A percentile compares a stretch with the other conserved stretches of the same genome.
Evolutionary conservation across 2,888 invertebrate species (phyloP).

Genomic region (Eupithecia exiguata): DNA sequence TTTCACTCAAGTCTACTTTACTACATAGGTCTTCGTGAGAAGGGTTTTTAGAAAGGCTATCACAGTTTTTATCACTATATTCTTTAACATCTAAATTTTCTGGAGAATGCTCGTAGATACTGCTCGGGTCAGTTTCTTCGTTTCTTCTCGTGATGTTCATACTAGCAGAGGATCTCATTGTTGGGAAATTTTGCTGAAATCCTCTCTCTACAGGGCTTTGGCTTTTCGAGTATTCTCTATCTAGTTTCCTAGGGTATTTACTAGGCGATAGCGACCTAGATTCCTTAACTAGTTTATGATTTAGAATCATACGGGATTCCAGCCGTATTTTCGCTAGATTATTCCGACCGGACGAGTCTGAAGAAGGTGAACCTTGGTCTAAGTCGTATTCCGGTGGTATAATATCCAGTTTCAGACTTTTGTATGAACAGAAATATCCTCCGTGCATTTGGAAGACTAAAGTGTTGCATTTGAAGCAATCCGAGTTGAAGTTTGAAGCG

Average conservation of each 20-base stretch:
- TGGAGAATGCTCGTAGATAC: constrained; percentile 77
- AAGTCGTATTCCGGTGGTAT: constrained; percentile 76
- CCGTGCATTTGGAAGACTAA: constrained; percentile 94
- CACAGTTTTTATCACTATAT: constrained; percentile 64
- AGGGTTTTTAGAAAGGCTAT: constrained; percentile 58
- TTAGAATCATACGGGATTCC: constrained; percentile 65
- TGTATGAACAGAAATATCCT: constrained; percentile 90
- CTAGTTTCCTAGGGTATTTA: constrained; percentile 61
- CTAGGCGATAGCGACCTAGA: constrained; percentile 75
- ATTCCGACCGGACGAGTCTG: constrained; percentile 73
- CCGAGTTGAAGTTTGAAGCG: constrained; percentile 86
- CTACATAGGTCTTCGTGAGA: constrained; percentile 69
- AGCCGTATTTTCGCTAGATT: constrained; percentile 69
- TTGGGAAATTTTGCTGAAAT: constrained; percentile 71
- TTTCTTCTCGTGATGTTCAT: constrained; percentile 62
- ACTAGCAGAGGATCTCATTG: constrained; percentile 65
- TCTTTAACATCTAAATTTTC: constrained; percentile 71
- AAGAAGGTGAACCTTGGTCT: constrained; percentile 73
- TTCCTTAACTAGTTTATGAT: constrained; percentile 62
- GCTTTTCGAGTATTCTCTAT: constrained; percentile 78
- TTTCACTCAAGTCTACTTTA: constrained; percentile 78
- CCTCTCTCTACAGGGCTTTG: constrained; percentile 76
- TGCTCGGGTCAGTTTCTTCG: constrained; percentile 61
- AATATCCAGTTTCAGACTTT: constrained; percentile 78
- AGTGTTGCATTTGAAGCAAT: constrained; percentile 88